Base-by-base conservation (phyloP, 2,797 vertebrate genomes). In the Xerus rutilus region DNA sequence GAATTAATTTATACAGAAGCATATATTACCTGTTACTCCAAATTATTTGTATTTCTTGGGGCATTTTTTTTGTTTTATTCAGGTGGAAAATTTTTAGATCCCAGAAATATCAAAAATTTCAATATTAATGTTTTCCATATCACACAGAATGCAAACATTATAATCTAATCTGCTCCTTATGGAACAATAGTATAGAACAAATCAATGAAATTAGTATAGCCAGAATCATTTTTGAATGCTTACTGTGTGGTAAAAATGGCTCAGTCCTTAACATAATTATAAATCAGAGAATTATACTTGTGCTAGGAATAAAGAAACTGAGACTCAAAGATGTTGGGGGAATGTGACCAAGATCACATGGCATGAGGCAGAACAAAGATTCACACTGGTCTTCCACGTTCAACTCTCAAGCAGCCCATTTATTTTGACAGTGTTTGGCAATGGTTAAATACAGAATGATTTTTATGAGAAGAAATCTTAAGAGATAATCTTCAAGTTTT, bases 191-290 rank as follows among this genome's bases (percentile, higher is more conserved):
- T 57, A 89, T 8, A 94, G 47, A 67, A 20, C 87, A 94, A 70
- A 93, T 11, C 18, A 54, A 81, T 47, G 64, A 43, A 49, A 9
- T 73, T 73, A 62, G 76, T 65, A 65, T 25, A 93, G 15, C 9
- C 45, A 92, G 17, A 77, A 35, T 85, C 88, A 82, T 39, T 94
- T 92, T 91, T 59, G 70, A 92, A 87, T 67, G 67, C 49, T 91
- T 89, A 76, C 49, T 49, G 28, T 86, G 15, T 86, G 47, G 7
- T n/a, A 95, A 88, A 92, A 81, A 25, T 81, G 18, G 28, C 15
- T 74, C 84, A 64, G 15, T 84, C 21, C 17, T 76, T 65, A 83
- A 32, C 18, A 64, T 87, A 87, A 90, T 83, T 65, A 20, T 39
- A 5, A 92, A 73, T 28, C 89, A 82, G 57, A 20, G 23, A 57